These are phyloP conservation scores for Apodemus agrarius DNA, from an alignment of 2,797 vertebrate genomes.

Conservation along the genomic window DNA sequence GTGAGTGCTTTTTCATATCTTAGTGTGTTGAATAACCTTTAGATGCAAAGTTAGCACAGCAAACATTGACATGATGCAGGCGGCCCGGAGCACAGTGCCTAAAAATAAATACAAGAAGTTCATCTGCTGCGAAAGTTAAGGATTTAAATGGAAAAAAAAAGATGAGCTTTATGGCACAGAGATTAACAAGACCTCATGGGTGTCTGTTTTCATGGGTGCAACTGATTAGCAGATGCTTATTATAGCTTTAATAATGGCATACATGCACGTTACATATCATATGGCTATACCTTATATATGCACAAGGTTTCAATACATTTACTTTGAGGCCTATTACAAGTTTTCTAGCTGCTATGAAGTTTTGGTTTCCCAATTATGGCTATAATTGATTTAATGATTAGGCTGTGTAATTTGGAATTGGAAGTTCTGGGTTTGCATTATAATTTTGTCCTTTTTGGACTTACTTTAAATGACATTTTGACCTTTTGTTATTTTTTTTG, in stretches of 20 bases:
- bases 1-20: conserved; percentile 81
- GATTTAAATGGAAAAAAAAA: conserved; percentile 79
- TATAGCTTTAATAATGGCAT: not conserved
- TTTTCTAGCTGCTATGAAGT: not conserved
- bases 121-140: conserved; percentile 75
- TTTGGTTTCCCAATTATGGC: not conserved
- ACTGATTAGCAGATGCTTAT: conserved; percentile 48
- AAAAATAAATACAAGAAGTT: conserved; percentile 86
- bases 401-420: not conserved
- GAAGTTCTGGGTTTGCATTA: not conserved
- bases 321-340: not conserved
- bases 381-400: not conserved
- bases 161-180: conserved; percentile 71
- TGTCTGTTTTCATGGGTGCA: conserved; percentile 58
- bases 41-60: conserved; percentile 83
- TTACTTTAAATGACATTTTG: not conserved
- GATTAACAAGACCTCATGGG: conserved; percentile 54
- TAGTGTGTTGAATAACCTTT: conserved; percentile 86
- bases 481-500: not conserved
- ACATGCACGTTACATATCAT: not conserved
- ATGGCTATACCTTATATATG: not conserved
- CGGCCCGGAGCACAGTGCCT: conserved; percentile 79
- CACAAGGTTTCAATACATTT: conserved; percentile 25
- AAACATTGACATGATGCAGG: conserved; percentile 84
- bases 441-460: not conserved